Percentiles rank a stretch among this genome's conserved stretches.
Conservation (phyloP, 2,113 vertebrate genomes). For the Craseonycteris thonglongyai region DNA sequence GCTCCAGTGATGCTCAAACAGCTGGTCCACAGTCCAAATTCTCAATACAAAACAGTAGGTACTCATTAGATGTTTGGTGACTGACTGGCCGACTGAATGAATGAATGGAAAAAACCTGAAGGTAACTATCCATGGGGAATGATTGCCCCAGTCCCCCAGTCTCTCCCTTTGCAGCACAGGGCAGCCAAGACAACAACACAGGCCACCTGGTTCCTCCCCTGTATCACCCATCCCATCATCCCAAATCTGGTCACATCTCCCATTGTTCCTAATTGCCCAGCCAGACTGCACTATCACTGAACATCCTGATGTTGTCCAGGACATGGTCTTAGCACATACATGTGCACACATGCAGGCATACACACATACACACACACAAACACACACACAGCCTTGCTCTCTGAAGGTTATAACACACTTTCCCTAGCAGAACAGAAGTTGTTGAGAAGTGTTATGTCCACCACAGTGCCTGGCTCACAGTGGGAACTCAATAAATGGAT, state of each 20-base stretch:
- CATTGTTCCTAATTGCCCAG: neutral
- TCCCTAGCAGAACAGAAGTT: neutral
- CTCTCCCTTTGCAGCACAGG: neutral
- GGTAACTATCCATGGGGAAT: neutral
- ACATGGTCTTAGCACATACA: neutral
- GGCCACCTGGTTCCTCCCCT: neutral
- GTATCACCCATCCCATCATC: neutral
- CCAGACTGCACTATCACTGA: neutral
- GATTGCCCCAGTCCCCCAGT: neutral
- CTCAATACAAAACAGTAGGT: neutral
- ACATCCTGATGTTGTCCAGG: neutral
- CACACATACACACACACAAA: accelerated
- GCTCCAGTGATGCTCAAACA: neutral
- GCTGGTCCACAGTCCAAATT: neutral
- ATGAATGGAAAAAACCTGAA: neutral
- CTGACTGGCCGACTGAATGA: neutral
- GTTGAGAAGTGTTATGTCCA: neutral
- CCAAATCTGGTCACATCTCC: neutral
- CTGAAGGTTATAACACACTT: neutral
- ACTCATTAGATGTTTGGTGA: neutral
- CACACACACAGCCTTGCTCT: neutral
- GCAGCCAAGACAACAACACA: neutral
- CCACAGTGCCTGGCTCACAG: neutral
- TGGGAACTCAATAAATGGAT: neutral
- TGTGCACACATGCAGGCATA: accelerated